A percentile compares a stretch with the other conserved stretches of the same genome.
phyloP scores from a whole-genome alignment of 2,113 vertebrate genomes.

The Ictidomys tridecemlineatus region DNA sequence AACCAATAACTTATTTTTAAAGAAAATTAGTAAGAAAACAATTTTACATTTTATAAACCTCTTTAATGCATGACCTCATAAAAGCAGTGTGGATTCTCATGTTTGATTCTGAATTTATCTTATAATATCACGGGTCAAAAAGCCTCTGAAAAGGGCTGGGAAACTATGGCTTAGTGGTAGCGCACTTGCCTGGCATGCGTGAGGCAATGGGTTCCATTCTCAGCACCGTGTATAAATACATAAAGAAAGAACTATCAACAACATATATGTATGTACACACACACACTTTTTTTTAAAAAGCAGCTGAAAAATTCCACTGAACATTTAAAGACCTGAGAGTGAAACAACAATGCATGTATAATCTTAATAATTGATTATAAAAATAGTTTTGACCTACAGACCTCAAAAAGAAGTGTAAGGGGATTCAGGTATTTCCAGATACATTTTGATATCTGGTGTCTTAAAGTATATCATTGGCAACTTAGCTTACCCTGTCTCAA shows the following conservation, averaged over 20 bases:
- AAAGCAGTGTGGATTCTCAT: background rate
- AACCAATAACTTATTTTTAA: background rate
- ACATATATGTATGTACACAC: too few species aligned
- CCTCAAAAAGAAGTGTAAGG: background rate
- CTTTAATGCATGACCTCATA: background rate
- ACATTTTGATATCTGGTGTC: background rate
- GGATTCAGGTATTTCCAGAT: background rate
- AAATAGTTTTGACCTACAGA: background rate
- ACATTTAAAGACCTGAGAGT: too few species aligned
- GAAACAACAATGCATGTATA: too few species aligned
- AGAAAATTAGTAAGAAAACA: background rate
- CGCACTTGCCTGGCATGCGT: too few species aligned
- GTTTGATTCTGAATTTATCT: slow-evolving; percentile 30
- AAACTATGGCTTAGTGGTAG: too few species aligned
- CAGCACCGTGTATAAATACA: too few species aligned
- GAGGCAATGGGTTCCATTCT: too few species aligned
- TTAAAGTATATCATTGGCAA: background rate
- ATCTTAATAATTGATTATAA: background rate
- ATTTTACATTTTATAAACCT: background rate
- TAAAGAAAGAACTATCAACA: too few species aligned
- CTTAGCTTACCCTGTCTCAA: too few species aligned
- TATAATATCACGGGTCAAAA: background rate
- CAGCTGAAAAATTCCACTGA: too few species aligned
- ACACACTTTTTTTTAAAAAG: too few species aligned
- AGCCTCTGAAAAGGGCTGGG: background rate